A percentile compares a stretch with the other conserved stretches of the same genome.
These are phyloP conservation scores for Drosophila basisetae DNA, from an alignment of 2,888 invertebrate genomes.

Conservation along the genomic window DNA sequence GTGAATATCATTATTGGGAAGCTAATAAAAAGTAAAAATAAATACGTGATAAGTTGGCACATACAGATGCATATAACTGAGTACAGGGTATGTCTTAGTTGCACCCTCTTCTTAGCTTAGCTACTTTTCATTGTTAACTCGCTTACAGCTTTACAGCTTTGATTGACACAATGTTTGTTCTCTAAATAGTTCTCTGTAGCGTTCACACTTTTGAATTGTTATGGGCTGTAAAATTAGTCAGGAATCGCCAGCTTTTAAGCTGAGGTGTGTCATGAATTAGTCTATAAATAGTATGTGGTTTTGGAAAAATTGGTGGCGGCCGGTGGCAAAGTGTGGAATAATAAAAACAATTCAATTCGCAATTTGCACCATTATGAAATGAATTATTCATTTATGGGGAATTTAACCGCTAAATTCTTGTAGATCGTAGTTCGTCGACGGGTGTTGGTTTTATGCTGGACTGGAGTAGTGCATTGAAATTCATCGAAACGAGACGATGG, in stretches of 20 bases:
- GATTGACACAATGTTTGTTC: slow-evolving; percentile 24
- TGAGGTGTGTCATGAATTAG: slow-evolving; percentile 24
- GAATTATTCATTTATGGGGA: slow-evolving; percentile 82
- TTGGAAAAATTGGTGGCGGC: slow-evolving; percentile 33
- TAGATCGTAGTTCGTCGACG: slow-evolving; percentile 39
- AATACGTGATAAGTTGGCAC: slow-evolving; percentile 68
- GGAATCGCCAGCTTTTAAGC: slow-evolving; percentile 4
- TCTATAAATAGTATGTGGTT: slow-evolving; percentile 37
- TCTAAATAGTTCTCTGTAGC: not conserved
- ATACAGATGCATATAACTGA: not conserved
- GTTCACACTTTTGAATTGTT: slow-evolving; percentile 2
- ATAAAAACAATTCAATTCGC: slow-evolving; percentile 79
- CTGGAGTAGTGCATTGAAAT: slow-evolving; percentile 29
- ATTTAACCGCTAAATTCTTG: slow-evolving; percentile 73
- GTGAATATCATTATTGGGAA: slow-evolving; percentile 33
- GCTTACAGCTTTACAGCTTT: not conserved
- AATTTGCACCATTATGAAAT: slow-evolving; percentile 81
- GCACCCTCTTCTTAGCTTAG: not conserved
- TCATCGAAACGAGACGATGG: slow-evolving; percentile 65
- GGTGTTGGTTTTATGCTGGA: slow-evolving; percentile 34
- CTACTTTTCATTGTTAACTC: not conserved
- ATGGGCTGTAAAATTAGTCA: slow-evolving; percentile 4
- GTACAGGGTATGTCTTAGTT: slow-evolving; percentile 7
- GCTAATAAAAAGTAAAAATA: slow-evolving; percentile 61
- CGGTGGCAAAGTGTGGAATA: slow-evolving; percentile 48